These are phyloP conservation scores for Trimorus sp. DNA, from an alignment of 2,888 invertebrate genomes.

Conservation along the genomic window DNA sequence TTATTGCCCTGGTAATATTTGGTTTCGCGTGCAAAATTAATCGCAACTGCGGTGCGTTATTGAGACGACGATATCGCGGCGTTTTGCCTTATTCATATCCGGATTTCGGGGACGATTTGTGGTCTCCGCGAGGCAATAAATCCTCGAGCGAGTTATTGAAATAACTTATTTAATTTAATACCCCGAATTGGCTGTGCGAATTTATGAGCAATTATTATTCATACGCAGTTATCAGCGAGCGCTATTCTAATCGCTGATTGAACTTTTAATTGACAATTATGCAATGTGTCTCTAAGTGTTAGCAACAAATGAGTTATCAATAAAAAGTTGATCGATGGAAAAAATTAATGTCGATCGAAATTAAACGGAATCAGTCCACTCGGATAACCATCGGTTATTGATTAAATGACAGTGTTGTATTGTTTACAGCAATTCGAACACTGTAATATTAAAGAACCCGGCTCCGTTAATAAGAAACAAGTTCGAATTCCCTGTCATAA, in stretches of 20 bases:
- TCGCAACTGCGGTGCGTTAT: conserved; percentile 16
- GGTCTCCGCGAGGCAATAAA: too few species aligned
- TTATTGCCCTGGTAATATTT: conserved; percentile 69
- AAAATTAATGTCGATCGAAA: not conserved
- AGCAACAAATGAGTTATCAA: not conserved
- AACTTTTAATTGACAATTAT: conserved; percentile 4
- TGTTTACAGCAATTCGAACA: too few species aligned
- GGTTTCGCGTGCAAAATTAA: conserved; percentile 46
- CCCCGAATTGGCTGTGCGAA: not conserved
- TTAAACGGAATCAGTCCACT: not conserved
- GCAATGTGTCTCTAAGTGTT: not conserved
- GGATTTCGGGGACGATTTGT: too few species aligned
- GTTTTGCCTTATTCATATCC: too few species aligned
- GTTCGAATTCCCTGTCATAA: too few species aligned
- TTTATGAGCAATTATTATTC: not conserved
- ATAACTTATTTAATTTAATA: too few species aligned
- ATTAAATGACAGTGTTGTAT: too few species aligned
- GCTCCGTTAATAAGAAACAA: too few species aligned
- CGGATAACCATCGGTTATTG: too few species aligned
- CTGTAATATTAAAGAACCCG: too few species aligned
- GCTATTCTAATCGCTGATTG: not conserved
- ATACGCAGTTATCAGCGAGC: not conserved
- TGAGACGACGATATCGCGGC: not conserved
- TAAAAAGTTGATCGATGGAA: conserved; percentile 1
- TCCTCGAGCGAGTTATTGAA: too few species aligned